A percentile compares a stretch with the other conserved stretches of the same genome.
Evolutionary conservation across 2,888 invertebrate genomes (phyloP).

Genomic region (Parnassius orleans): DNA sequence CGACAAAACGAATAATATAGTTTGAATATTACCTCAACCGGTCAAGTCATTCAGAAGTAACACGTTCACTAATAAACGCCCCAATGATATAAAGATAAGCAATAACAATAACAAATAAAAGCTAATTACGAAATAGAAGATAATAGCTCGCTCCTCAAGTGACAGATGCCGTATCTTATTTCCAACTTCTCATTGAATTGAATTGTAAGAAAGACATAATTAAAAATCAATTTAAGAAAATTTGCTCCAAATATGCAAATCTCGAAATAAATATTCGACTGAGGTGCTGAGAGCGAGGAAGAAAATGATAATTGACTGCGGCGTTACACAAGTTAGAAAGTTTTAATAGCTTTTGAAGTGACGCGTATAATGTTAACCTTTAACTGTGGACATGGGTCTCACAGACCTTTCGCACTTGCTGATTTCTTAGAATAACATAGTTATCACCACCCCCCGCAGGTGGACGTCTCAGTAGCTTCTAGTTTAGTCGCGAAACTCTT

Average conservation of each 20-base stretch:
- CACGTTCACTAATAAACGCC: too few species aligned
- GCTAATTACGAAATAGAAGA: background rate
- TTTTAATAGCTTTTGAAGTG: conserved; percentile 23
- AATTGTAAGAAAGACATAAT: conserved; percentile 12
- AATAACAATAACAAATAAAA: background rate
- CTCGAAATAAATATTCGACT: conserved; percentile 15
- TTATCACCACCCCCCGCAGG: too few species aligned
- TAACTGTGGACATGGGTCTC: background rate
- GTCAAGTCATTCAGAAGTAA: too few species aligned
- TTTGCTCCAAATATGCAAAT: conserved; percentile 18
- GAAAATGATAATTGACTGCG: conserved; percentile 18
- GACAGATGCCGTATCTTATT: conserved; percentile 8
- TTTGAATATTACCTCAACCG: too few species aligned
- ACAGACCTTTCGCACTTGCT: too few species aligned
- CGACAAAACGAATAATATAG: too few species aligned
- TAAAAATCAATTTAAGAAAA: conserved; percentile 15
- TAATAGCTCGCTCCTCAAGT: conserved; percentile 1
- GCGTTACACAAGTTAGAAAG: conserved; percentile 17
- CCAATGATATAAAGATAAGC: background rate
- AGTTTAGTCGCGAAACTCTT: too few species aligned
- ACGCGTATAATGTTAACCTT: conserved; percentile 5
- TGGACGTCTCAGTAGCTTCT: too few species aligned
- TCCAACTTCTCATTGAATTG: conserved; percentile 1
- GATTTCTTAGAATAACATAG: too few species aligned
- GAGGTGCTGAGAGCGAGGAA: conserved; percentile 14